phyloP scores from a whole-genome alignment of 2,888 invertebrate species.

The Dugesia japonica region DNA sequence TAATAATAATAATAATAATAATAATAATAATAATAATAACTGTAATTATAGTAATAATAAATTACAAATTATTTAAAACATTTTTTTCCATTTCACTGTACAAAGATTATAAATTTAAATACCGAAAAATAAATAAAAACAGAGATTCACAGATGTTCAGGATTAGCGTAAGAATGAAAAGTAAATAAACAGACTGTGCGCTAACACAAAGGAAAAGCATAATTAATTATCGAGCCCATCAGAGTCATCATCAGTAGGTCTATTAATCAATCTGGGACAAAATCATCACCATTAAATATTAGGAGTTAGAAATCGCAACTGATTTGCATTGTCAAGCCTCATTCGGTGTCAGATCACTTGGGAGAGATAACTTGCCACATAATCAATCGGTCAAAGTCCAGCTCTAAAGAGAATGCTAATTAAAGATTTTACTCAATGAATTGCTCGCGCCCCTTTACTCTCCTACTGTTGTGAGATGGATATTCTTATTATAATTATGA shows the following conservation, averaged over 20 bases:
- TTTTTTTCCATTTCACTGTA: too few species aligned
- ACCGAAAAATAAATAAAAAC: background rate
- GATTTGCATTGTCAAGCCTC: constrained; percentile 20
- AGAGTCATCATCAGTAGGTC: background rate
- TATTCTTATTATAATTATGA: constrained; percentile 20
- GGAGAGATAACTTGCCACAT: constrained; percentile 20
- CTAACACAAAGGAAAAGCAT: constrained; percentile 20
- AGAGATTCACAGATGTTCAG: constrained; percentile 14
- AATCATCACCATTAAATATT: constrained; percentile 20
- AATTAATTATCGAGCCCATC: constrained; percentile 20
- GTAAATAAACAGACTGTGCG: background rate
- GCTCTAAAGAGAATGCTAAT: constrained; percentile 20
- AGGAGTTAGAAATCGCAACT: background rate
- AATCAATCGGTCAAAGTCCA: constrained; percentile 20
- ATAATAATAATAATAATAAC: constrained; percentile 1
- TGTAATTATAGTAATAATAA: background rate
- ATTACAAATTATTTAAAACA: too few species aligned
- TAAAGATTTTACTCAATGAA: background rate
- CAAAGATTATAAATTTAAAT: too few species aligned
- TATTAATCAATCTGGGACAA: constrained; percentile 20
- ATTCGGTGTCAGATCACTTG: constrained; percentile 5
- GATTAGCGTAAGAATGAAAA: background rate
- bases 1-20: constrained; percentile 16
- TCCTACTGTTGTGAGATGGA: background rate
- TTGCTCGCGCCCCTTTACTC: constrained; percentile 14